These are phyloP conservation scores for Ephydatia muelleri DNA, from an alignment of 37 sponge, comb jelly and placozoan species.

Conservation along the genomic window DNA sequence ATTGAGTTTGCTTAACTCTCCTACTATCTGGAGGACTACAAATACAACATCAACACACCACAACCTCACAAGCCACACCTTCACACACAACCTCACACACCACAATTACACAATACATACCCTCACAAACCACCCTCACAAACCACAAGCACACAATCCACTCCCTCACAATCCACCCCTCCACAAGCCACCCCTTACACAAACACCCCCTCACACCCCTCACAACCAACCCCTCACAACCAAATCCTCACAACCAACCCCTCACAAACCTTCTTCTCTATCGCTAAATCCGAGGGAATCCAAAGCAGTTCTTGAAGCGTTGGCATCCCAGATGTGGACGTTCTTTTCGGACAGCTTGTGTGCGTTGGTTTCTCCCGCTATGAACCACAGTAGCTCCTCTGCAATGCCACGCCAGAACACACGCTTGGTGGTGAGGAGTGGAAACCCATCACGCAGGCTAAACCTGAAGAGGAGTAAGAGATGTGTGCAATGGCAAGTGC, in stretches of 20 bases:
- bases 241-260: not conserved
- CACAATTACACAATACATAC: too few relatives aligned
- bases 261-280: conserved; percentile 83
- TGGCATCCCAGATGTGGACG: conserved; percentile 96
- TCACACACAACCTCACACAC: too few relatives aligned
- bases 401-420: conserved; percentile 97
- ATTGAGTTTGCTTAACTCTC: too few relatives aligned
- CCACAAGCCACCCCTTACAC: not conserved
- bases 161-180: not conserved
- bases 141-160: too few relatives aligned
- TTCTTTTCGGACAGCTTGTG: conserved; percentile 80
- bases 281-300: conserved; percentile 71
- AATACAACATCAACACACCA: too few relatives aligned
- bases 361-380: conserved; percentile 84
- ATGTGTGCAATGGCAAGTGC: too few relatives aligned
- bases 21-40: too few relatives aligned
- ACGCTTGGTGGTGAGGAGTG: conserved; percentile 96
- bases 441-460: conserved; percentile 87
- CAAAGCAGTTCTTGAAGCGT: conserved; percentile 90
- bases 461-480: conserved; percentile 54
- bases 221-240: too few relatives aligned
- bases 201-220: too few relatives aligned
- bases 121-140: too few relatives aligned
- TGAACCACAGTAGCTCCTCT: conserved; percentile 97
- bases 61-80: too few relatives aligned